Conservation (phyloP, 2,888 invertebrate species). For the Dynastes tityus region DNA sequence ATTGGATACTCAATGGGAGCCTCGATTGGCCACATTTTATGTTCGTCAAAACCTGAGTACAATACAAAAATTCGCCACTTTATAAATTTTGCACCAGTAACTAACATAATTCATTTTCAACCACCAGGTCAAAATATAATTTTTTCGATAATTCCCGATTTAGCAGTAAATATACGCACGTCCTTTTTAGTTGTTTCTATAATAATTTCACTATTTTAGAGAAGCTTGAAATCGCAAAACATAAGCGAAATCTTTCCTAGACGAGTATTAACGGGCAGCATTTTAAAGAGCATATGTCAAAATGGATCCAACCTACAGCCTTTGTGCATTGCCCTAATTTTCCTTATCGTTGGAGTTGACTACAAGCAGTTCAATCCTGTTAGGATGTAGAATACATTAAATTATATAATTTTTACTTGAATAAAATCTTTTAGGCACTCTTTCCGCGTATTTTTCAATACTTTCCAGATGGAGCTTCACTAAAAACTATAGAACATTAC, state of each 20-base stretch:
- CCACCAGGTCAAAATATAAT: slow-evolving; percentile 40
- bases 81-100: slow-evolving; percentile 67
- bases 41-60: slow-evolving; percentile 68
- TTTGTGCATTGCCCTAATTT: slow-evolving; percentile 76
- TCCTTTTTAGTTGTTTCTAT: neutral
- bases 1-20: slow-evolving; percentile 74
- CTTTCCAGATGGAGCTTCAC: slow-evolving; percentile 72
- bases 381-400: slow-evolving; percentile 51
- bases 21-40: slow-evolving; percentile 69
- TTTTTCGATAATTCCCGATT: slow-evolving; percentile 52
- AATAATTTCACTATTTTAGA: slow-evolving; percentile 34
- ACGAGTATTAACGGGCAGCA: slow-evolving; percentile 60
- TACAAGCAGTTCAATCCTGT: slow-evolving; percentile 75
- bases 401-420: neutral
- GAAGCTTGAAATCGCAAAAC: slow-evolving; percentile 45
- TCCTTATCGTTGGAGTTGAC: slow-evolving; percentile 76
- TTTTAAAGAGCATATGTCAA: slow-evolving; percentile 69
- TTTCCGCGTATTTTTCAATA: slow-evolving; percentile 64
- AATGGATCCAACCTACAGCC: slow-evolving; percentile 69
- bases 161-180: slow-evolving; percentile 50
- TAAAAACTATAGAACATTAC: slow-evolving; percentile 70
- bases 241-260: slow-evolving; percentile 65
- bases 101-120: slow-evolving; percentile 51
- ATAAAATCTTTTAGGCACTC: slow-evolving; percentile 61
- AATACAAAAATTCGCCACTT: slow-evolving; percentile 58